Evolutionary conservation across 2,113 vertebrate species (phyloP).

Genomic region (Ciconia stormi): DNA sequence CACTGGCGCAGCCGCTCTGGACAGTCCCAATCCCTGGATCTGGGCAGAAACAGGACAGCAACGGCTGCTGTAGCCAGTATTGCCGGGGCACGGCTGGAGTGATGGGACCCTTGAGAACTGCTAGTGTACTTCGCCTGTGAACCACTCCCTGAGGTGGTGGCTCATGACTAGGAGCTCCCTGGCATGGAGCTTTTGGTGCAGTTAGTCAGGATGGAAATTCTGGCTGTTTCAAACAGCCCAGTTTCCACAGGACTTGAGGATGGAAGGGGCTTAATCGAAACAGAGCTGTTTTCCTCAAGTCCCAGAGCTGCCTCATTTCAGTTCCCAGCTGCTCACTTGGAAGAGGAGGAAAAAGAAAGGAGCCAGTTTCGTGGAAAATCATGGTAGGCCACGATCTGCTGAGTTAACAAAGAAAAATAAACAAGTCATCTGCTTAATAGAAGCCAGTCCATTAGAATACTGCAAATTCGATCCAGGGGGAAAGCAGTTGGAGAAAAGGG

Average conservation of each 20-base stretch:
- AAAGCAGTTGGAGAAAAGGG: background rate
- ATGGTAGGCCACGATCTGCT: background rate
- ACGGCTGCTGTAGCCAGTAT: background rate
- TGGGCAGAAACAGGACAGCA: background rate
- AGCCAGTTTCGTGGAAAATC: slow-evolving; percentile 11
- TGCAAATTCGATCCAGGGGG: background rate
- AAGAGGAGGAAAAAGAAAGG: background rate
- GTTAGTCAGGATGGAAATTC: background rate
- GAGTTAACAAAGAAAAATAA: background rate
- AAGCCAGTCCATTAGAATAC: background rate
- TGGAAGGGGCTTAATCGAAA: background rate
- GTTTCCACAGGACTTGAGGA: background rate
- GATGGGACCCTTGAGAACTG: background rate
- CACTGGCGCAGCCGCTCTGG: background rate
- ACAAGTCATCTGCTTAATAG: background rate
- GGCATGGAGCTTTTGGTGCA: background rate
- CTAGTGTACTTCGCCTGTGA: background rate
- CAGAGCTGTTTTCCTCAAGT: background rate
- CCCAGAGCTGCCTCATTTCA: background rate
- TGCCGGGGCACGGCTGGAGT: background rate
- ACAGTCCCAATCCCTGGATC: background rate
- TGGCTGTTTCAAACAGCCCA: background rate
- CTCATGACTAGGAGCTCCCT: background rate
- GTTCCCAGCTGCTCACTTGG: background rate
- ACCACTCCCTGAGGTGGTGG: background rate